Conservation (phyloP, 1,140 invertebrate species). For the Telenomus remus region DNA sequence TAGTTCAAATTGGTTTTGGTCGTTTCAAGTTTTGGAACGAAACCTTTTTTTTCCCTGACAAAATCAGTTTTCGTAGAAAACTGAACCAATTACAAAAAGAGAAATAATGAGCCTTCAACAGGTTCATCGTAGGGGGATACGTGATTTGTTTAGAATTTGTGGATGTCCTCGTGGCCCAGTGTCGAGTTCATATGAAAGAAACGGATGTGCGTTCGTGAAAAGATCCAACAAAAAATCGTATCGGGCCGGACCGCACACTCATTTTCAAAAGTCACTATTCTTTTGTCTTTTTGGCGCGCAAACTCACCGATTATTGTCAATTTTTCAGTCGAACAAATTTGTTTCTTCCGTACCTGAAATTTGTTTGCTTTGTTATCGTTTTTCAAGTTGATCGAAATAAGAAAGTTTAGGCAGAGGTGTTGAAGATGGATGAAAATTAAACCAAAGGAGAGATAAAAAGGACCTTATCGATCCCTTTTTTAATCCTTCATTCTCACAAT, state of each 20-base stretch:
- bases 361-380: too few relatives aligned
- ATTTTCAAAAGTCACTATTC: conserved; percentile 33
- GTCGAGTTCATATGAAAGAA: conserved; percentile 38
- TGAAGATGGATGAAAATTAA: background rate
- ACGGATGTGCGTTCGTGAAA: conserved; percentile 43
- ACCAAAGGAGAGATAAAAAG: background rate
- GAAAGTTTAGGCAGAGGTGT: background rate
- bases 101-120: conserved; percentile 46
- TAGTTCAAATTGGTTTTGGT: too few relatives aligned
- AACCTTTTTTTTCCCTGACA: too few relatives aligned
- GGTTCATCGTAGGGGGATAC: conserved; percentile 32
- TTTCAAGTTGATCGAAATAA: background rate
- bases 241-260: conserved; percentile 37
- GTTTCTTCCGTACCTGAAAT: too few relatives aligned
- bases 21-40: too few relatives aligned
- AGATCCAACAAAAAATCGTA: conserved; percentile 20
- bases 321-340: too few relatives aligned
- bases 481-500: background rate
- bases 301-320: conserved; percentile 17
- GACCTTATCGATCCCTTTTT: background rate
- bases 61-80: too few relatives aligned
- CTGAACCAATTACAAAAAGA: conserved; percentile 12
- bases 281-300: background rate
- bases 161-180: conserved; percentile 26
- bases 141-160: conserved; percentile 51